phyloP scores from a whole-genome alignment of 2,888 invertebrate genomes.

The Lasioglossum marginatum region DNA sequence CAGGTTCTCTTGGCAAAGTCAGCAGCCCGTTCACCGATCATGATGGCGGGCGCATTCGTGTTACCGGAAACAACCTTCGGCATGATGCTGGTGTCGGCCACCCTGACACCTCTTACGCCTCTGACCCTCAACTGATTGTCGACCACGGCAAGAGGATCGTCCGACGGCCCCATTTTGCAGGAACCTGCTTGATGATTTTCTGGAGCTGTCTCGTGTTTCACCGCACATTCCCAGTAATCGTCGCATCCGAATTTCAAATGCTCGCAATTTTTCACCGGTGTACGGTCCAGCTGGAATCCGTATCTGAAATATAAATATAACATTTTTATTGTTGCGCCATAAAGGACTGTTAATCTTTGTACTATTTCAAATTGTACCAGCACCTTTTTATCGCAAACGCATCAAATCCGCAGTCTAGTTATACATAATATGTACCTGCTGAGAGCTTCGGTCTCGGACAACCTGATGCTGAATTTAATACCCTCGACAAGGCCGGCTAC shows the following conservation, averaged over 20 bases:
- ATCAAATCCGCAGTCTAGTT: too few species aligned
- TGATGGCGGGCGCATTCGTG: constrained; percentile 86
- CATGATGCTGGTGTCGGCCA: constrained; percentile 87
- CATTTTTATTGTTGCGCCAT: not conserved
- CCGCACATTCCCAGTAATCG: constrained; percentile 88
- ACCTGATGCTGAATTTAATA: constrained; percentile 90
- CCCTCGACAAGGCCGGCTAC: constrained; percentile 92
- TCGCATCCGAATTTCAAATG: constrained; percentile 89
- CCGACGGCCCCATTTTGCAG: constrained; percentile 87
- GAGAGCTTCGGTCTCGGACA: constrained; percentile 89
- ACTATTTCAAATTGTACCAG: too few species aligned
- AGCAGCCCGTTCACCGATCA: constrained; percentile 86
- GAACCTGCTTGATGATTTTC: constrained; percentile 89
- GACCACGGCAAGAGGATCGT: constrained; percentile 87
- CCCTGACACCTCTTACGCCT: constrained; percentile 85
- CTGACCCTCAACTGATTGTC: constrained; percentile 85
- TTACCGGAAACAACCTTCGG: constrained; percentile 86
- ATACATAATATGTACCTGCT: constrained; percentile 73
- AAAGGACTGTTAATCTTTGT: too few species aligned
- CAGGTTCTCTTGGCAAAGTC: constrained; percentile 85
- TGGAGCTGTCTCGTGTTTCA: constrained; percentile 87
- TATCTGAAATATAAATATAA: constrained; percentile 84
- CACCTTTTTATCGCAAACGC: too few species aligned
- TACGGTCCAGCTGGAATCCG: constrained; percentile 91
- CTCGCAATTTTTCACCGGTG: constrained; percentile 91